These are phyloP conservation scores for Pogonophryne albipinna DNA, from an alignment of 2,797 vertebrate species.

Conservation along the genomic window DNA sequence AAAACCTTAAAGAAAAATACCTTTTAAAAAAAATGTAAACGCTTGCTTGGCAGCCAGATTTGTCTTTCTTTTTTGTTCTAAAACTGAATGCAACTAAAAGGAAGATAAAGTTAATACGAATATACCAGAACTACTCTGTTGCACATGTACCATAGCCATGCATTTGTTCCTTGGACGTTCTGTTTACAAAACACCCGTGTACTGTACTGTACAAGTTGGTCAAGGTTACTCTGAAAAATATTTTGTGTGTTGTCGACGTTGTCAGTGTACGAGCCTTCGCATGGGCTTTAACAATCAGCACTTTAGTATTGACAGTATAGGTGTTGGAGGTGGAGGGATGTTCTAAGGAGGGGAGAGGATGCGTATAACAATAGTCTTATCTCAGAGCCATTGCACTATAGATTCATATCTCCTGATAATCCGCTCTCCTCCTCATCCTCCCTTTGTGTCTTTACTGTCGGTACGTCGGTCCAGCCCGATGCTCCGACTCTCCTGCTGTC, in stretches of 20 bases:
- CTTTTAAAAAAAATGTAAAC: constrained; percentile 58
- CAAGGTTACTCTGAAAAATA: constrained; percentile 57
- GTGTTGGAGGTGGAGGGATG: constrained; percentile 51
- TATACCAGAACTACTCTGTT: constrained; percentile 68
- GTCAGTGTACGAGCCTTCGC: constrained; percentile 64
- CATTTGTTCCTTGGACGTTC: constrained; percentile 69
- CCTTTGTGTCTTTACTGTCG: constrained; percentile 54
- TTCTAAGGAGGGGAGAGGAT: constrained; percentile 53
- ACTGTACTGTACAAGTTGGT: constrained; percentile 61
- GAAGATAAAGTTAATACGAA: constrained; percentile 73
- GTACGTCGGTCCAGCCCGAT: constrained; percentile 45
- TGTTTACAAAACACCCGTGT: constrained; percentile 73
- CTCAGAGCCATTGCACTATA: constrained; percentile 75
- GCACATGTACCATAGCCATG: constrained; percentile 81
- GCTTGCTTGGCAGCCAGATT: constrained; percentile 86
- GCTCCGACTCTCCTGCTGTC: constrained; percentile 21
- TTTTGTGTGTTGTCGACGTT: constrained; percentile 72
- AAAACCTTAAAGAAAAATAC: constrained; percentile 72
- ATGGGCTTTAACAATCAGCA: constrained; percentile 81
- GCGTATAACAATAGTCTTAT: constrained; percentile 54
- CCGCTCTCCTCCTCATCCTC: constrained; percentile 54
- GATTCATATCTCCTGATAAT: constrained; percentile 47
- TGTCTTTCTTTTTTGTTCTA: constrained; percentile 54
- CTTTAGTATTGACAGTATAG: constrained; percentile 79
- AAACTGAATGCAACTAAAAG: constrained; percentile 80